phyloP scores from a whole-genome alignment of 2,888 invertebrate genomes.

The Prosapia bicincta region DNA sequence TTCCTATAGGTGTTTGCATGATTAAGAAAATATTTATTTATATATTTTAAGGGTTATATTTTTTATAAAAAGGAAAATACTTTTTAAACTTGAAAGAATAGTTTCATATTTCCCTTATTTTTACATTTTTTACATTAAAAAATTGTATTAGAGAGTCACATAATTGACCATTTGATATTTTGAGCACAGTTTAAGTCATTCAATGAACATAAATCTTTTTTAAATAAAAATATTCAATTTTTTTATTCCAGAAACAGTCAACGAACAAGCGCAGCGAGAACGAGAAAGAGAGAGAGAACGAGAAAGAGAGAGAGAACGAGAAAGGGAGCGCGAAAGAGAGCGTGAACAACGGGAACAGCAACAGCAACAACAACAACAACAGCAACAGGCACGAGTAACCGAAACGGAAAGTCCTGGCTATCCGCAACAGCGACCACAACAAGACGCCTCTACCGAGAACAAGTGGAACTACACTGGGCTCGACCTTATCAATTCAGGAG shows the following conservation, averaged over 20 bases:
- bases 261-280: neutral
- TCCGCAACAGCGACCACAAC: slow-evolving; percentile 45
- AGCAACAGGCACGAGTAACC: slow-evolving; percentile 48
- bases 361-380: slow-evolving; percentile 42
- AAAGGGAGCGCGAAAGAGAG: slow-evolving; percentile 9
- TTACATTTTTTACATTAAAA: too few species aligned
- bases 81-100: too few species aligned
- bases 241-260: neutral
- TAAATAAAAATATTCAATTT: too few species aligned
- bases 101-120: too few species aligned
- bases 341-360: slow-evolving; percentile 14
- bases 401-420: slow-evolving; percentile 42
- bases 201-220: too few species aligned
- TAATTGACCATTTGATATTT: too few species aligned
- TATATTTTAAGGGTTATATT: too few species aligned
- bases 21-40: too few species aligned
- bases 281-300: neutral
- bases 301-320: neutral
- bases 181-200: too few species aligned
- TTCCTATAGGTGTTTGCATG: too few species aligned
- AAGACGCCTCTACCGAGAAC: slow-evolving; percentile 44
- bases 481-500: slow-evolving; percentile 76
- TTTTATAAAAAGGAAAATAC: too few species aligned
- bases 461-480: slow-evolving; percentile 67
- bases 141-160: too few species aligned